Evolutionary conservation across 2,888 invertebrate species (phyloP).

Genomic region (Xestia xanthographa): DNA sequence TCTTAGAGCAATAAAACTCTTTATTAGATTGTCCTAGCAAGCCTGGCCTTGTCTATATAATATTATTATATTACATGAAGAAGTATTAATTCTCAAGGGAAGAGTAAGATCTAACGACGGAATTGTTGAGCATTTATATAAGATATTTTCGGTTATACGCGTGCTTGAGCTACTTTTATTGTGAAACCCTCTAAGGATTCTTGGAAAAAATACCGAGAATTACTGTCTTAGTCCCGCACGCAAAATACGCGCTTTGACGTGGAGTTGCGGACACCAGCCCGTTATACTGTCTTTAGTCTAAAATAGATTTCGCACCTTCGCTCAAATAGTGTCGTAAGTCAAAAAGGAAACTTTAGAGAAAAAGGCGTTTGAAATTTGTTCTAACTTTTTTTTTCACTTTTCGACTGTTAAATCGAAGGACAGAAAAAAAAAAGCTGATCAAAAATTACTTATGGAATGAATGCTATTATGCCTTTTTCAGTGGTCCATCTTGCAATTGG

Average conservation of each 20-base stretch:
- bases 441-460: background rate
- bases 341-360: no score
- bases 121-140: background rate
- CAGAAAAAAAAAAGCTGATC: background rate
- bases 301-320: no score
- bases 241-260: no score
- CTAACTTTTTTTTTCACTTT: no score
- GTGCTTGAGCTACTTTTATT: background rate
- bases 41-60: background rate
- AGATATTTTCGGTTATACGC: background rate
- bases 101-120: background rate
- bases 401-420: no score
- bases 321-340: no score
- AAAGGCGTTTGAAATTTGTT: no score
- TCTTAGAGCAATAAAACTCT: background rate
- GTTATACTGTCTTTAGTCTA: no score
- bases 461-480: background rate
- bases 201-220: conserved; percentile 1
- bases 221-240: no score
- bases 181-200: background rate
- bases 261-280: no score
- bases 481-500: background rate
- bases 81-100: conserved; percentile 3
- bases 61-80: conserved; percentile 12
- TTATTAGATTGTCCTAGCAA: conserved; percentile 8